Evolutionary conservation across 2,797 vertebrate genomes (phyloP).

Genomic region (Amblyopsis hoosieri): DNA sequence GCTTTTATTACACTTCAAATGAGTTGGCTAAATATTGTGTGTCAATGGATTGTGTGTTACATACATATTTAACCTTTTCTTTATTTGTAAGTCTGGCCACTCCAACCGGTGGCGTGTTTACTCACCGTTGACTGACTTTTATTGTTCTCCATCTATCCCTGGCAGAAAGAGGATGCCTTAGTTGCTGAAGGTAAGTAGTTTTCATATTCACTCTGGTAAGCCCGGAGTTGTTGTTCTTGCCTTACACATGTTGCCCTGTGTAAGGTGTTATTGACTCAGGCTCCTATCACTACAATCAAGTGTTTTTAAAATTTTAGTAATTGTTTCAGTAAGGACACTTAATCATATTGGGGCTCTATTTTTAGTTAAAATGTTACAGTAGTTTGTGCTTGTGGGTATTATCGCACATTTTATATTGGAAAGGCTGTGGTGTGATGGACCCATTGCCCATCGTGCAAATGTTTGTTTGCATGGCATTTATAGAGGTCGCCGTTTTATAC

Average conservation of each 20-base stretch:
- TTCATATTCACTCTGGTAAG: slow-evolving; percentile 30
- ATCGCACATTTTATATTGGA: no score
- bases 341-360: no score
- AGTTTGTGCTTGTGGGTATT: no score
- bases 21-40: slow-evolving; percentile 31
- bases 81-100: slow-evolving; percentile 41
- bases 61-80: slow-evolving; percentile 42
- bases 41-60: slow-evolving; percentile 24
- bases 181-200: slow-evolving; percentile 77
- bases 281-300: background rate
- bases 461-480: no score
- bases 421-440: no score
- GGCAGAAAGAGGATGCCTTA: slow-evolving; percentile 77
- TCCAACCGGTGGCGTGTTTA: slow-evolving; percentile 37
- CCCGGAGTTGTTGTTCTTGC: slow-evolving; percentile 23
- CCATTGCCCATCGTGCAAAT: no score
- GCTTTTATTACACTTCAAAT: slow-evolving; percentile 28
- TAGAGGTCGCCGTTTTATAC: no score
- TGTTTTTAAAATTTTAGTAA: slow-evolving; percentile 9
- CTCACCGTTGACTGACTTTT: slow-evolving; percentile 59
- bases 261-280: no score
- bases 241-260: slow-evolving; percentile 22
- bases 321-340: no score
- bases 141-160: slow-evolving; percentile 68
- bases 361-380: no score